Evolutionary conservation across 1,140 invertebrate genomes (phyloP).

Genomic region (Cydia fagiglandana): DNA sequence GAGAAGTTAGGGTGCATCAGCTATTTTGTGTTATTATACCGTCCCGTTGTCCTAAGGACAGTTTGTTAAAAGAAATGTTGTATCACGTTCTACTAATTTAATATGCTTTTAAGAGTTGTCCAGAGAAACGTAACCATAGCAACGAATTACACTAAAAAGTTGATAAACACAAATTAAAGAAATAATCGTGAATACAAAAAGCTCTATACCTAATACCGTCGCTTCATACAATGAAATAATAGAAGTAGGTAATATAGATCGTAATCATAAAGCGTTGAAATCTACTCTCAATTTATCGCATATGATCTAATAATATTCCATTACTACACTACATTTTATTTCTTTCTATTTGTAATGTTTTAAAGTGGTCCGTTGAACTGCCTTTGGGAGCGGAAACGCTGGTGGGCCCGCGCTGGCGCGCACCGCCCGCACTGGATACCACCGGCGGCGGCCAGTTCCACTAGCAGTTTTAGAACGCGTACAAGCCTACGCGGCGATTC

Average conservation of each 20-base stretch:
- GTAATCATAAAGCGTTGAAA: background rate
- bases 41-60: too few relatives aligned
- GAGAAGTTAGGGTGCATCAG: too few relatives aligned
- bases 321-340: constrained; percentile 4
- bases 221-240: background rate
- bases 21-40: too few relatives aligned
- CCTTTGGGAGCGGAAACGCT: constrained; percentile 51
- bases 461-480: background rate
- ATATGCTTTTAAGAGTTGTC: too few relatives aligned
- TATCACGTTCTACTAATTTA: too few relatives aligned
- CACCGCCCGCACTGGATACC: constrained; percentile 48
- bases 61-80: too few relatives aligned
- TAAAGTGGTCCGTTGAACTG: constrained; percentile 52
- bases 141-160: too few relatives aligned
- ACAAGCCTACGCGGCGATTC: constrained; percentile 1
- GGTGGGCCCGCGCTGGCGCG: constrained; percentile 42
- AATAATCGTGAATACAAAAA: background rate
- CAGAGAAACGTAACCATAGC: too few relatives aligned
- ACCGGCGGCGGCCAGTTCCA: constrained; percentile 40
- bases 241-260: background rate
- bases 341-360: constrained; percentile 27
- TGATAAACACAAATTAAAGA: too few relatives aligned
- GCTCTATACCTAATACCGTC: background rate
- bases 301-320: background rate
- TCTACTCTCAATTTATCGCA: background rate